These are phyloP conservation scores for Microcebus jonahi DNA, from an alignment of 2,113 vertebrate species.

Conservation along the genomic window DNA sequence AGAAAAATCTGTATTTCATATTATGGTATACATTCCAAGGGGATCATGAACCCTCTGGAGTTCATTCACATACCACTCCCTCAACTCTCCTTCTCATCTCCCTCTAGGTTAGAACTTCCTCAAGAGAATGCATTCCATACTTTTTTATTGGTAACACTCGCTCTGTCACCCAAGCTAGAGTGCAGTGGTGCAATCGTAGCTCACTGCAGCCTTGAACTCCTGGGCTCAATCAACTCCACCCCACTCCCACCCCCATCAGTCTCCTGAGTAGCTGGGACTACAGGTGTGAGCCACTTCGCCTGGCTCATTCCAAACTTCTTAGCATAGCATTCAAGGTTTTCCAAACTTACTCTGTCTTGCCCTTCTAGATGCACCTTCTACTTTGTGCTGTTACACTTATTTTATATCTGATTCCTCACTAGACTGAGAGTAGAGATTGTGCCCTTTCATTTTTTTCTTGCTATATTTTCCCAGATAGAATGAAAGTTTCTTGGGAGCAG, in stretches of 20 bases:
- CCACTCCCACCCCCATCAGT: too few species aligned
- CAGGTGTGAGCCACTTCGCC: too few species aligned
- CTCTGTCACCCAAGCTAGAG: too few species aligned
- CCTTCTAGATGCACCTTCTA: not conserved
- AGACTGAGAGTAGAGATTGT: not conserved
- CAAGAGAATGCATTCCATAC: not conserved
- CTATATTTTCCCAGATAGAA: not conserved
- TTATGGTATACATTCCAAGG: not conserved
- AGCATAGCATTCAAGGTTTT: not conserved
- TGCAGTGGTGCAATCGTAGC: too few species aligned
- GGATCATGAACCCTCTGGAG: not conserved
- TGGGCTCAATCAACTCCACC: too few species aligned
- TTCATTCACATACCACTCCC: not conserved
- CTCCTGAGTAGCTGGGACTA: too few species aligned
- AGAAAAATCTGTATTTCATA: not conserved
- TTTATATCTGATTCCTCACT: not conserved
- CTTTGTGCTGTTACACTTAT: not conserved
- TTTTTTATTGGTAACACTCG: too few species aligned
- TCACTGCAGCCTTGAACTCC: too few species aligned
- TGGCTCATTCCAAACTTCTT: not conserved
- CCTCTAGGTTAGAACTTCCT: not conserved
- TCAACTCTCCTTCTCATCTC: not conserved
- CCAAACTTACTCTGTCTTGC: not conserved
- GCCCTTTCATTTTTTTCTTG: not conserved
- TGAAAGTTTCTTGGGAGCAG: not conserved